Evolutionary conservation across 1,140 invertebrate genomes (phyloP), one percentile per base, ranked within the genome.

Genomic region (Stegodyphus dumicola): DNA sequence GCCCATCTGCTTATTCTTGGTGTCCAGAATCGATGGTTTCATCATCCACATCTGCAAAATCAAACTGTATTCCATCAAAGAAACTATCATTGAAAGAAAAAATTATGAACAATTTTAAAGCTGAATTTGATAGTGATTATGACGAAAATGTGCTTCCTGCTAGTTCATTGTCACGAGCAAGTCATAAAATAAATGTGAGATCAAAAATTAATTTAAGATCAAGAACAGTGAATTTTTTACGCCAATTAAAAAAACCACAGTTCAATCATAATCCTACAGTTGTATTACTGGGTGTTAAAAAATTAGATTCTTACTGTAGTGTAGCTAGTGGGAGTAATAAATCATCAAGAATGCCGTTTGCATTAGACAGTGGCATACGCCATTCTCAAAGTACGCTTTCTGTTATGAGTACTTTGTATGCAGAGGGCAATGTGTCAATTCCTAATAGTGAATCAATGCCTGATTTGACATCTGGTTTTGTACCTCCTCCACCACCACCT

Each of bases 331-430:
- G 86, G 9, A 83, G 88, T 60, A 90, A 81, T 18, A 86, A 86
- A 73, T 54, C 79, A 54, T 64, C 77, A 13, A 86, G 75, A 86
- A 64, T 77, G 33, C 67, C 70, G 13, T 70, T 87, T 79, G 69
- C 79, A 53, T 73, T 87, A 11, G 77, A 85, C 75, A 87, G 85
- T 71, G 87, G 88, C 70, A 90, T 93, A 87, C 89, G 92, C 81
- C 93, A 93, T 90, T 93, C 93, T 70, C 91, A 92, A 89, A 93
- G 93, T 89, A 93, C 93, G 56, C 92, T 93, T 33, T 93, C 93
- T 51, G 90, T 91, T 87, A 90, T 90, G 17, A 83, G 87, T 53
- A 89, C 66, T 86, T 89, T 85, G 18, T 76, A 69, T 79, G 10
- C 70, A 17, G 84, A 86, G 60, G 67, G 76, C 7, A 78, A 66